phyloP scores from a whole-genome alignment of 2,888 invertebrate species.

The Drosophila recens region DNA sequence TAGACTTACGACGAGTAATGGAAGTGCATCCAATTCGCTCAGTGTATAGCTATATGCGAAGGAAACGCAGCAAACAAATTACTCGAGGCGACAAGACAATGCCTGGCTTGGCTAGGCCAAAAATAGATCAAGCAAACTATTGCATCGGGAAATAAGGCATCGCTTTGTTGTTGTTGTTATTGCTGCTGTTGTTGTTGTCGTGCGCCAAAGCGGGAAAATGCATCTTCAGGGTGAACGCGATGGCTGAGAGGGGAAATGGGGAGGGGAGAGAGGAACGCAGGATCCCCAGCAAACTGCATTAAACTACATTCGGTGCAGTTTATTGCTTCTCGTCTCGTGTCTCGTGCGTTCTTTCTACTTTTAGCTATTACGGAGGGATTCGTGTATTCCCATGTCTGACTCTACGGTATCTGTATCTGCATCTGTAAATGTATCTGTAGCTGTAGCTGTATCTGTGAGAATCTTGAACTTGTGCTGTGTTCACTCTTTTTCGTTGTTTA shows the following conservation, averaged over 20 bases:
- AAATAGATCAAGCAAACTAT: conserved; percentile 76
- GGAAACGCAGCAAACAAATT: conserved; percentile 79
- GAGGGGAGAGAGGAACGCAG: conserved; percentile 45
- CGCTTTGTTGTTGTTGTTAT: conserved; percentile 33
- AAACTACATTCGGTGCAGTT: conserved; percentile 79
- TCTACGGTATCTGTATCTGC: conserved; percentile 1
- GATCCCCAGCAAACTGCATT: conserved; percentile 84
- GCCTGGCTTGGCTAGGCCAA: conserved; percentile 58
- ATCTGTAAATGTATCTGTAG: conserved; percentile 5
- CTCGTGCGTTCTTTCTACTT: conserved; percentile 37
- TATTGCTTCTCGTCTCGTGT: conserved; percentile 70
- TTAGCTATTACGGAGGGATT: conserved; percentile 24
- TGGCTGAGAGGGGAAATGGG: conserved; percentile 16
- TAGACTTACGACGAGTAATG: not conserved
- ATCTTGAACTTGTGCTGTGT: conserved; percentile 82
- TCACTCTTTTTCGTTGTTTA: conserved; percentile 77
- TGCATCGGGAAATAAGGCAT: conserved; percentile 43
- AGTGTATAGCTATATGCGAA: conserved; percentile 53
- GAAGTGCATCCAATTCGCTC: conserved; percentile 21
- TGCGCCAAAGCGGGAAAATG: conserved; percentile 73
- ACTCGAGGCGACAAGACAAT: conserved; percentile 76
- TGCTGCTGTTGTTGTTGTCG: conserved; percentile 65
- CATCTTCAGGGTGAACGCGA: conserved; percentile 10
- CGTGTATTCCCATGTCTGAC: conserved; percentile 27
- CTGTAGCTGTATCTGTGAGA: conserved; percentile 65